These are phyloP conservation scores for Phylloscopus trochilus DNA, from an alignment of 2,113 vertebrate genomes.

Conservation along the genomic window DNA sequence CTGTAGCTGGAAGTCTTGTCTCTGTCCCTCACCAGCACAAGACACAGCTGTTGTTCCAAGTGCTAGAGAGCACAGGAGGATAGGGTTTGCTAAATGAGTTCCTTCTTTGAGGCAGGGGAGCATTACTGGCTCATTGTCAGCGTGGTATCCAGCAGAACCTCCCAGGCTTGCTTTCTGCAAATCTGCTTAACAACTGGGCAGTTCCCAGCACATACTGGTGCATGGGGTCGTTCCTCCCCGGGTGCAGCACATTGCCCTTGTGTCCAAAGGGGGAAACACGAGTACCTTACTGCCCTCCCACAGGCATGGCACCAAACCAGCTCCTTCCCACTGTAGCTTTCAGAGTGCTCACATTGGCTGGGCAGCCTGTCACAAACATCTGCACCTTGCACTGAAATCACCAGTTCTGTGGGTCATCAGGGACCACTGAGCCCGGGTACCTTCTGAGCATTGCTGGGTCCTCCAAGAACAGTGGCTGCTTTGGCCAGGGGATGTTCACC, in stretches of 20 bases:
- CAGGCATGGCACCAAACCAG: not conserved
- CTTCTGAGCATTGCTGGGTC: not conserved
- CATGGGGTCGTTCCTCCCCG: not conserved
- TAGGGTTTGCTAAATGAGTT: not conserved
- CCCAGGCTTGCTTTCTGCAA: not conserved
- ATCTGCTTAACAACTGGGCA: not conserved
- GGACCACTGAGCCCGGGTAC: not conserved
- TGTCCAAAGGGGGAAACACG: not conserved
- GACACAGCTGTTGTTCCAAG: not conserved
- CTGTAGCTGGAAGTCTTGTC: not conserved
- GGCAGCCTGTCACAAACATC: not conserved
- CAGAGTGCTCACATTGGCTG: not conserved
- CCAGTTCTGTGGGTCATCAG: not conserved
- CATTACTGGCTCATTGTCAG: not conserved
- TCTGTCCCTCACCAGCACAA: not conserved
- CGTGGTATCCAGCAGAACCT: fast-evolving
- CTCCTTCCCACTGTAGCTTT: not conserved
- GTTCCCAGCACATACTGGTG: not conserved
- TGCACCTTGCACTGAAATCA: not conserved
- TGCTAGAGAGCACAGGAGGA: not conserved
- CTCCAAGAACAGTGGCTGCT: not conserved
- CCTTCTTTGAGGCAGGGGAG: not conserved
- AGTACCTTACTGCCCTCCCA: not conserved
- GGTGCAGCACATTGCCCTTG: not conserved
- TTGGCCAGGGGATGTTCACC: not conserved